Base-by-base conservation (phyloP, 1,140 invertebrate genomes). In the Drosophila chauvacae region DNA sequence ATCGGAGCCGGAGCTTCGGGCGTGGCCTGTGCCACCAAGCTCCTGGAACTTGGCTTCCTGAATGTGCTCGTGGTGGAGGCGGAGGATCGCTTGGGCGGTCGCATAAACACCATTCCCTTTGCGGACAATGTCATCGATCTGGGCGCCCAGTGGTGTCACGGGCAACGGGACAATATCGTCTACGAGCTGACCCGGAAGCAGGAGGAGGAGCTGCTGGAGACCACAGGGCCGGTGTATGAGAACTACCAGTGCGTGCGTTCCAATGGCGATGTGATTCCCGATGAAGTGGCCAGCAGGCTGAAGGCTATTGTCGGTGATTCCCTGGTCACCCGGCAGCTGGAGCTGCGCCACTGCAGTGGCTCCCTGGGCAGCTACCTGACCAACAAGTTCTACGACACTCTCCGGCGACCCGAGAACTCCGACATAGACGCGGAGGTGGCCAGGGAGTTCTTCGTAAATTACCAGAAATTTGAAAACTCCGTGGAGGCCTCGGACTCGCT, bases 81-180 rank as follows among this genome's bases (percentile, higher is more conserved):
- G 0, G 94, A 95, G 78, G 92, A 94, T 73, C 94, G 96, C 61
- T 94, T 97, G 53, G 96, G 96, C 14, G 96, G 96, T 11, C 93
- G 96, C 58, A 94, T 96, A 68, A 78, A 94, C 50, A 95, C 95
- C 3, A 93, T 94, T 10, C 81, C 93, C 39, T 95, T 95, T 82
- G 95, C 93, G 4, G 94, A 94, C 13, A 94, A 94, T 71, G 92
- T 94, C 30, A 93, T 97, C 13, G 97, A 98, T 92, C 81, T 98
- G 13, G 97, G 97, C 5, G 97, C 97, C 28, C 96, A 98, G 26
- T 92, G 91, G 90, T 95, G 97, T 78, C 97, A 98, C 82, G 97
- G 97, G 2, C 95, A 97, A 91, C 93, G 95, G 69, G 94, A 94
- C 39, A 97, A 97, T 92, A 91, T 94, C 23, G 95, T 96, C 2